These are phyloP conservation scores for Darwinula stevensoni DNA, from an alignment of 2,888 invertebrate genomes.

Conservation along the genomic window DNA sequence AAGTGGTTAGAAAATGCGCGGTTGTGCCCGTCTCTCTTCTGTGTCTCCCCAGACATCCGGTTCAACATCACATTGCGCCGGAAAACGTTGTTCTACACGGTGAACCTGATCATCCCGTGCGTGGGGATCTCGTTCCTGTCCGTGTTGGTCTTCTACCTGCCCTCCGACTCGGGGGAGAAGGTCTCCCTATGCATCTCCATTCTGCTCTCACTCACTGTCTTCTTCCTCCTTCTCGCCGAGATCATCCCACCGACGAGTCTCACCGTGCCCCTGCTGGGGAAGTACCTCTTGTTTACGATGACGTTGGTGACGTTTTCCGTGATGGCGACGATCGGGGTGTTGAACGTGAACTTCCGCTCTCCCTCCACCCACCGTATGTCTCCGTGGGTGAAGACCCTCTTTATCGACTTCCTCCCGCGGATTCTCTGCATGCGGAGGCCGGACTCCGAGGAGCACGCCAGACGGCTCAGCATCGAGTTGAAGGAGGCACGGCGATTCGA, in stretches of 20 bases:
- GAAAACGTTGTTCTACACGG: slow-evolving; percentile 89
- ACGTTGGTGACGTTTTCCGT: slow-evolving; percentile 72
- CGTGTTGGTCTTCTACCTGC: slow-evolving; percentile 85
- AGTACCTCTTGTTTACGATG: slow-evolving; percentile 80
- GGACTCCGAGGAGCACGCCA: slow-evolving; percentile 10
- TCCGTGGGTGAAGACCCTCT: slow-evolving; percentile 61
- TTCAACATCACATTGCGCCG: slow-evolving; percentile 81
- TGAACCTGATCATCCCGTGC: slow-evolving; percentile 87
- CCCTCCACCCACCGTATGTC: slow-evolving; percentile 76
- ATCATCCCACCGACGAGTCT: slow-evolving; percentile 81
- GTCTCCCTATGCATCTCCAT: slow-evolving; percentile 82
- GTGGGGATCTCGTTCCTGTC: slow-evolving; percentile 89
- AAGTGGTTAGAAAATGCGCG: too few species aligned
- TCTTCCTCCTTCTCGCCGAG: slow-evolving; percentile 70
- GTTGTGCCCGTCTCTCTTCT: too few species aligned
- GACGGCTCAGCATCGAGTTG: slow-evolving; percentile 6
- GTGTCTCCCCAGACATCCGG: slow-evolving; percentile 58
- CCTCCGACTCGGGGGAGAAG: slow-evolving; percentile 84
- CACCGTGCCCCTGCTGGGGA: slow-evolving; percentile 65
- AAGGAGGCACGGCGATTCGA: neutral
- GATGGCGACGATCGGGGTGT: slow-evolving; percentile 70
- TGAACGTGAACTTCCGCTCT: slow-evolving; percentile 68
- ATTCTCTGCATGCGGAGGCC: slow-evolving; percentile 66
- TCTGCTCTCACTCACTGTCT: slow-evolving; percentile 68
- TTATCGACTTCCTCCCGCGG: slow-evolving; percentile 29